Evolutionary conservation across 2,888 invertebrate genomes (phyloP).

Genomic region (Junonia oenone): DNA sequence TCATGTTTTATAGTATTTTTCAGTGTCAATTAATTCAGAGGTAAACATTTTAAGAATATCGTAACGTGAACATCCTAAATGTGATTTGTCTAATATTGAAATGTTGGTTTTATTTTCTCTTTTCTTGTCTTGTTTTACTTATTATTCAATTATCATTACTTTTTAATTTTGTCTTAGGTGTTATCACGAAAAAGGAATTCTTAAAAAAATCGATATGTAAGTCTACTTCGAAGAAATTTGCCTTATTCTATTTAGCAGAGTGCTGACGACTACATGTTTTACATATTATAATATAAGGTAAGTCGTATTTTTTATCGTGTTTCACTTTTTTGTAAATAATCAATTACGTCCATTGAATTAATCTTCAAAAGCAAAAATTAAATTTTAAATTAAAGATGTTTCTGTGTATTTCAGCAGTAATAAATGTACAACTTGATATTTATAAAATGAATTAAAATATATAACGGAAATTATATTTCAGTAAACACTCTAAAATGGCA

Average conservation of each 20-base stretch:
- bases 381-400: not conserved
- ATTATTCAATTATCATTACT: not conserved
- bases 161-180: conserved; percentile 15
- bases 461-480: not conserved
- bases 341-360: too few species aligned
- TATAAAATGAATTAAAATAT: too few species aligned
- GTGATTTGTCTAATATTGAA: not conserved
- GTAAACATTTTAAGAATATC: not conserved
- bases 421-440: not conserved
- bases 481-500: conserved; percentile 41
- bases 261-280: conserved; percentile 27
- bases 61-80: not conserved
- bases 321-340: not conserved
- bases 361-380: too few species aligned
- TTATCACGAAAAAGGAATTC: not conserved
- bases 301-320: not conserved
- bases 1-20: not conserved
- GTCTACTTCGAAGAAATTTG: conserved; percentile 4
- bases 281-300: conserved; percentile 1
- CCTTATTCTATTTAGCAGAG: conserved; percentile 22
- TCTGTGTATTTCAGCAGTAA: not conserved
- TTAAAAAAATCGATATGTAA: conserved; percentile 23
- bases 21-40: not conserved
- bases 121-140: conserved; percentile 47
- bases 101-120: conserved; percentile 45